Percentiles rank a stretch among this genome's conserved stretches.
phyloP scores from a whole-genome alignment of 2,888 invertebrate species.

The Brachynemurus nebulosus region DNA sequence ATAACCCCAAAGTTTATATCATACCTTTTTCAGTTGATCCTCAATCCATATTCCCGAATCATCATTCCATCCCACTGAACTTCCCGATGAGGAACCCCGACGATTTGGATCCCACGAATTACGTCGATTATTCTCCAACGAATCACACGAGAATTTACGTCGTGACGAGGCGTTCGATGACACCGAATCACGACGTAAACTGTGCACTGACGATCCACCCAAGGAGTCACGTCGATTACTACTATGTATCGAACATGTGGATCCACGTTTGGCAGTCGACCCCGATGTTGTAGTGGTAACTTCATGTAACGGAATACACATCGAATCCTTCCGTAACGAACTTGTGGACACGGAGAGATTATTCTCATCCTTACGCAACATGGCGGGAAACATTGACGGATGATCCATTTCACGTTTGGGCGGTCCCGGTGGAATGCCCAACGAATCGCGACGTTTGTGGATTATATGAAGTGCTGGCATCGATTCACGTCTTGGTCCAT shows the following conservation, averaged over 20 bases:
- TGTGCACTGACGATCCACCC: constrained; percentile 20
- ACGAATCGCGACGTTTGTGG: constrained; percentile 45
- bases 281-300: background rate
- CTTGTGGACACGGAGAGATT: constrained; percentile 25
- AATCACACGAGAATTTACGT: constrained; percentile 50
- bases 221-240: constrained; percentile 23
- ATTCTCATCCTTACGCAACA: constrained; percentile 44
- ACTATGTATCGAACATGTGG: constrained; percentile 14
- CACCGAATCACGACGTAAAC: constrained; percentile 35
- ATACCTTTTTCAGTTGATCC: background rate
- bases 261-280: constrained; percentile 27
- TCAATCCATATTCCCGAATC: constrained; percentile 33
- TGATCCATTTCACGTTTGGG: constrained; percentile 45
- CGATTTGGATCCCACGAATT: constrained; percentile 55
- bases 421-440: constrained; percentile 43
- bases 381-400: constrained; percentile 56
- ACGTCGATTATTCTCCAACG: constrained; percentile 48
- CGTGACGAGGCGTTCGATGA: constrained; percentile 36
- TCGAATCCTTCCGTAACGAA: constrained; percentile 24
- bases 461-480: constrained; percentile 30
- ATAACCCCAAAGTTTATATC: too few relatives aligned
- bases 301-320: constrained; percentile 5
- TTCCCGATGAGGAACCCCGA: constrained; percentile 44
- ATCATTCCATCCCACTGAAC: constrained; percentile 42
- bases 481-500: constrained; percentile 33